Conservation (phyloP, 2,888 invertebrate genomes). For the Eremobia ochroleuca region DNA sequence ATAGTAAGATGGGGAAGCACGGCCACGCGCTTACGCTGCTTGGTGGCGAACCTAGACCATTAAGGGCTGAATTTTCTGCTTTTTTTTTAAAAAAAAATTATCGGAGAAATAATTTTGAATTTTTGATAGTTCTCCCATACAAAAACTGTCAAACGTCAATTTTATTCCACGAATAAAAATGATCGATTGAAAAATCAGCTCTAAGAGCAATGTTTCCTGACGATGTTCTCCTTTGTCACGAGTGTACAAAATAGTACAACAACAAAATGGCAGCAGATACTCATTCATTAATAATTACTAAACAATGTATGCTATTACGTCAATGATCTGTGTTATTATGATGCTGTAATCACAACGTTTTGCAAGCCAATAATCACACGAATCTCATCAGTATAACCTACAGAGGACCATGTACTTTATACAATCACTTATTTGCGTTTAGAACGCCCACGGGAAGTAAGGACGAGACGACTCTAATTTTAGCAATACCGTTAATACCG, state of each 20-base stretch:
- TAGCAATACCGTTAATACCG: constrained; percentile 13
- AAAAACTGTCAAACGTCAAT: no score
- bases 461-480: constrained; percentile 38
- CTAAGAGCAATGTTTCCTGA: background rate
- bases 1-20: background rate
- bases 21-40: background rate
- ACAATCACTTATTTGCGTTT: constrained; percentile 39
- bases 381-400: background rate
- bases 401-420: constrained; percentile 7
- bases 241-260: background rate
- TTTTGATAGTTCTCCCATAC: no score
- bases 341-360: background rate
- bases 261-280: background rate
- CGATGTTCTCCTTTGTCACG: background rate
- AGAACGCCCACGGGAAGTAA: constrained; percentile 33
- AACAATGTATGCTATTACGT: background rate
- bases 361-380: background rate
- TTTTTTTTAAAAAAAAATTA: no score
- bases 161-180: no score
- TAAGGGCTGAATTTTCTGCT: no score
- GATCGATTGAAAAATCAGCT: no score
- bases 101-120: no score
- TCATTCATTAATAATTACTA: background rate
- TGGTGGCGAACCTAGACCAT: background rate
- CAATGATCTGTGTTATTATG: background rate